phyloP scores from a whole-genome alignment of 2,888 invertebrate species.

The Dasysyrphus albostriatus region DNA sequence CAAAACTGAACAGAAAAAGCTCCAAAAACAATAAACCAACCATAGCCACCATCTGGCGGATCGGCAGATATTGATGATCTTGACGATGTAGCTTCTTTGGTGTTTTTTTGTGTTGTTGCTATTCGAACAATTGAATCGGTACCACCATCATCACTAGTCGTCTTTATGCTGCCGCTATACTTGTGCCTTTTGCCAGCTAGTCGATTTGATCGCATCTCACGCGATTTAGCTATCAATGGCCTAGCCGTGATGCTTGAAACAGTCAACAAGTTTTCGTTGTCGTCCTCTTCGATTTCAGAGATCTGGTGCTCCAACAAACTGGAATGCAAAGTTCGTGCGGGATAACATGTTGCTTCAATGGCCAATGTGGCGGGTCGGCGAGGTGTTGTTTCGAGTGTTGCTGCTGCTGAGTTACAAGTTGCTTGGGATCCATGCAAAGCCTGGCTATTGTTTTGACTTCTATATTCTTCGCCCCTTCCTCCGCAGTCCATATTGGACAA shows the following conservation, averaged over 20 bases:
- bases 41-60: conserved; percentile 90
- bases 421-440: conserved; percentile 50
- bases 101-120: conserved; percentile 48
- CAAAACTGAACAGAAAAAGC: conserved; percentile 92
- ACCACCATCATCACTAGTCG: conserved; percentile 24
- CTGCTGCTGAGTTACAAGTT: conserved; percentile 53
- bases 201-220: conserved; percentile 85
- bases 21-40: conserved; percentile 91
- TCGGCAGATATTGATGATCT: conserved; percentile 81
- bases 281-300: conserved; percentile 86
- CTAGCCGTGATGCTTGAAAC: conserved; percentile 90
- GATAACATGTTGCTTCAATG: conserved; percentile 83
- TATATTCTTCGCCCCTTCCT: conserved; percentile 54
- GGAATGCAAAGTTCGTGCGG: conserved; percentile 82
- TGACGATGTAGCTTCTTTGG: conserved; percentile 79
- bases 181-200: conserved; percentile 59
- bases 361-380: conserved; percentile 84
- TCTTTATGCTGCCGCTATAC: conserved; percentile 51
- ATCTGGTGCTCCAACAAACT: conserved; percentile 84
- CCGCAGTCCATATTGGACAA: conserved; percentile 77
- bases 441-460: conserved; percentile 46
- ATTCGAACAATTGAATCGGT: conserved; percentile 60
- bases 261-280: conserved; percentile 89
- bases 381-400: conserved; percentile 81
- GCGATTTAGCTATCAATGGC: conserved; percentile 89